phyloP scores from a whole-genome alignment of 2,888 invertebrate species.

The Drosophila demipolita region DNA sequence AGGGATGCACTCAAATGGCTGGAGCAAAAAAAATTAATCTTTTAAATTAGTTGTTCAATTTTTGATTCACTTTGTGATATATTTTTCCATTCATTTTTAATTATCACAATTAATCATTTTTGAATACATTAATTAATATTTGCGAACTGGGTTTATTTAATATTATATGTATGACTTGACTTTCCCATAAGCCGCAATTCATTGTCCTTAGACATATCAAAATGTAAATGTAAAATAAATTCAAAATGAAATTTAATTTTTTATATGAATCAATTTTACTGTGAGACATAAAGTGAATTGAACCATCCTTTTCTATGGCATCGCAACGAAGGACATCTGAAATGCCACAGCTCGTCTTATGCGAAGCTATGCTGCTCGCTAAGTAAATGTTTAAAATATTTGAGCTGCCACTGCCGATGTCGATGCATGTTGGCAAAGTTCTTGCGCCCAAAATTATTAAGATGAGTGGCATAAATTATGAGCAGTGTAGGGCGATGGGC shows the following conservation, averaged over 20 bases:
- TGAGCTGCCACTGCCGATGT: conserved; percentile 54
- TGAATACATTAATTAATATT: neutral
- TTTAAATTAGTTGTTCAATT: conserved; percentile 4
- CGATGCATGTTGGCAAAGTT: conserved; percentile 61
- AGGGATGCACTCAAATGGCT: conserved; percentile 50
- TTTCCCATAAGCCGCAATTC: neutral
- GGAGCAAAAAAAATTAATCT: neutral
- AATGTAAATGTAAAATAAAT: too few species aligned
- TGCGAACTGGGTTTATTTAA: neutral
- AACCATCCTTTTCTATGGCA: conserved; percentile 1
- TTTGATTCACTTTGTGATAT: neutral
- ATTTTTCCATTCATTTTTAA: neutral
- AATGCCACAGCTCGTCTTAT: conserved; percentile 11
- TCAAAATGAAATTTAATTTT: neutral
- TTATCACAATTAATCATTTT: neutral
- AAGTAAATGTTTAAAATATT: conserved; percentile 79
- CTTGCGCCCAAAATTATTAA: conserved; percentile 78
- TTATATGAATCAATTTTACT: neutral
- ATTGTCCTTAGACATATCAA: neutral
- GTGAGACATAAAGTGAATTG: neutral
- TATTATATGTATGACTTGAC: neutral
- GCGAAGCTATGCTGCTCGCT: conserved; percentile 45
- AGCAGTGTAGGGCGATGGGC: conserved; percentile 44
- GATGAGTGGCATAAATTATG: conserved; percentile 82
- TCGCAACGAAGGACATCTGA: conserved; percentile 13